A percentile compares a stretch with the other conserved stretches of the same genome.
phyloP scores from a whole-genome alignment of 92 coral and sea anemone species.

The Epizoanthus scotinus region DNA sequence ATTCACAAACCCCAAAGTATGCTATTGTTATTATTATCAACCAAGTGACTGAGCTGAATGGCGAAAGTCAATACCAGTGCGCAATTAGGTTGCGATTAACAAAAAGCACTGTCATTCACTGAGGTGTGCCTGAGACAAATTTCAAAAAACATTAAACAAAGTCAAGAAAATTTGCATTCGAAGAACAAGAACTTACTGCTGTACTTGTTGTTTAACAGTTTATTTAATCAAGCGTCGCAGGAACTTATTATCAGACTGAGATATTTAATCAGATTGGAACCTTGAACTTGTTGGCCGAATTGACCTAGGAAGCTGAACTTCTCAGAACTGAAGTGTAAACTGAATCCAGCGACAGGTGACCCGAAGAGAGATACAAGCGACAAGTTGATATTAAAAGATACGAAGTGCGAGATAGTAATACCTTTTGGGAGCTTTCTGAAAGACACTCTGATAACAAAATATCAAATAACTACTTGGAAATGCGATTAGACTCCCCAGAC shows the following conservation, averaged over 20 bases:
- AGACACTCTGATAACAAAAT: conserved; percentile 14
- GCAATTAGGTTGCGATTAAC: conserved; percentile 26
- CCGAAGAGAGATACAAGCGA: conserved; percentile 30
- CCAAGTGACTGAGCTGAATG: conserved; percentile 15
- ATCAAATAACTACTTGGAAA: conserved; percentile 25
- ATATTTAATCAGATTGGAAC: conserved; percentile 37
- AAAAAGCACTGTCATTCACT: conserved; percentile 40
- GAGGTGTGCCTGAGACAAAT: conserved; percentile 9
- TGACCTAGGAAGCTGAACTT: conserved; percentile 38
- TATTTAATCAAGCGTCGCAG: background rate
- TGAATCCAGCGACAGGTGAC: conserved; percentile 39
- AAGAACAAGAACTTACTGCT: conserved; percentile 4
- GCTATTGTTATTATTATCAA: conserved; percentile 41
- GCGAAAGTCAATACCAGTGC: conserved; percentile 39
- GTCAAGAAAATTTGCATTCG: conserved; percentile 16
- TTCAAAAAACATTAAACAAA: conserved; percentile 1
- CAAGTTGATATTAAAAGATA: conserved; percentile 38
- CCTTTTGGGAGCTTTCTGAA: background rate
- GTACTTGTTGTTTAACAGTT: conserved; percentile 12
- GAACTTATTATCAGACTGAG: conserved; percentile 10
- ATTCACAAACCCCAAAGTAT: conserved; percentile 8
- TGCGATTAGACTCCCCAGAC: conserved; percentile 32
- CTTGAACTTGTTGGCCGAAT: conserved; percentile 39
- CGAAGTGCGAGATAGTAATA: conserved; percentile 15
- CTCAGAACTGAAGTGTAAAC: conserved; percentile 35